Evolutionary conservation across 2,113 vertebrate species (phyloP).

Genomic region (Bubo bubo): DNA sequence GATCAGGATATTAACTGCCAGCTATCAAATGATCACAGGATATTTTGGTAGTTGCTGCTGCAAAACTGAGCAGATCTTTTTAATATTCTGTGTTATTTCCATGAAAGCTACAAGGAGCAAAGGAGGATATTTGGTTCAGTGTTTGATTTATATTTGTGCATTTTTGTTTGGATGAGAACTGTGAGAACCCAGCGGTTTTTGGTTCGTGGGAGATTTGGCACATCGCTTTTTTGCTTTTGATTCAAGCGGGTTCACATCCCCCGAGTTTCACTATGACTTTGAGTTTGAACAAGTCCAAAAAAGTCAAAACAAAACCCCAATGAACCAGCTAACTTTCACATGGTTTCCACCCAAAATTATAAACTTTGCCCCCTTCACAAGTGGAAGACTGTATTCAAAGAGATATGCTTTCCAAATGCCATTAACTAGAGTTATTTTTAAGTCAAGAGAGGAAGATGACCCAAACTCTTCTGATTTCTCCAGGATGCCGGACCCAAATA

Average conservation of each 20-base stretch:
- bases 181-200: conserved; percentile 56
- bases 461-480: conserved; percentile 41
- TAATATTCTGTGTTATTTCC: conserved; percentile 4
- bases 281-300: conserved; percentile 39
- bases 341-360: conserved; percentile 43
- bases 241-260: conserved; percentile 68
- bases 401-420: neutral
- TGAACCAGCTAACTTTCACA: conserved; percentile 35
- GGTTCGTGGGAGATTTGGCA: conserved; percentile 60
- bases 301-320: conserved; percentile 7
- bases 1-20: conserved; percentile 63
- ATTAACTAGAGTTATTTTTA: conserved; percentile 28
- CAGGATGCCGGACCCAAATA: neutral
- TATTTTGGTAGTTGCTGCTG: conserved; percentile 39
- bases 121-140: neutral
- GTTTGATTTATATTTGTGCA: conserved; percentile 39
- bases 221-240: neutral
- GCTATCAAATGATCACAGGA: conserved; percentile 55
- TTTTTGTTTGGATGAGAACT: conserved; percentile 47
- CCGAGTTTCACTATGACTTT: conserved; percentile 55
- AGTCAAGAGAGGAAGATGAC: neutral
- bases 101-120: neutral
- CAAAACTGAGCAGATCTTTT: conserved; percentile 38
- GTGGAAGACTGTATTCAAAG: neutral
- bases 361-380: conserved; percentile 48